Conservation (phyloP, 1,140 invertebrate species). For the Neelides sp. region DNA sequence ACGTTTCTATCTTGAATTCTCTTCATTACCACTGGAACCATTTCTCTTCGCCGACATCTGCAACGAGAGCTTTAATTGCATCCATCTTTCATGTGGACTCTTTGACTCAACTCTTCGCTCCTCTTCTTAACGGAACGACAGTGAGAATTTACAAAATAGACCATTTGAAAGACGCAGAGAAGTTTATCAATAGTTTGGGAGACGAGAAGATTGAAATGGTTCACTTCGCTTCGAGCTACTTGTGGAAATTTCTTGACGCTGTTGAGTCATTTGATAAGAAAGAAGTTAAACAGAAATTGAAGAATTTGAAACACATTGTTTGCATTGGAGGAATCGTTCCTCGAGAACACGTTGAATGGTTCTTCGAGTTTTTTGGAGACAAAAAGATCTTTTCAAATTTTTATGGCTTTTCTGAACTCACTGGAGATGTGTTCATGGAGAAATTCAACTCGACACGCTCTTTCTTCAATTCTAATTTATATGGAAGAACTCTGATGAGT, state of each 20-base stretch:
- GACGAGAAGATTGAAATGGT: not conserved
- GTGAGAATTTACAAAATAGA: not conserved
- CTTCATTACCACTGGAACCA: conserved; percentile 66
- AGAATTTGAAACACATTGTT: conserved; percentile 4
- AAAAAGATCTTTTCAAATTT: not conserved
- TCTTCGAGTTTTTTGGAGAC: conserved; percentile 5
- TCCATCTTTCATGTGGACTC: not conserved
- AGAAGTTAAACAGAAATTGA: not conserved
- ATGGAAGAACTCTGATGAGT: too few species aligned
- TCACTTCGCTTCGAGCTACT: not conserved
- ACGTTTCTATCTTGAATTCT: conserved; percentile 61
- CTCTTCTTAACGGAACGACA: conserved; percentile 14
- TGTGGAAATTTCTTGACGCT: conserved; percentile 1
- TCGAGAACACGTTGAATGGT: not conserved
- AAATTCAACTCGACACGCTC: not conserved
- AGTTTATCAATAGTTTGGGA: not conserved
- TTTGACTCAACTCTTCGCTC: conserved; percentile 12
- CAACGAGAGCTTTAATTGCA: not conserved
- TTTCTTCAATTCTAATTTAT: too few species aligned
- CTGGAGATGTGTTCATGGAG: conserved; percentile 4
- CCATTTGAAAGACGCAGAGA: not conserved
- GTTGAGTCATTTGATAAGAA: not conserved
- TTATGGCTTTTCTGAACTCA: not conserved
- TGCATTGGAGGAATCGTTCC: not conserved
- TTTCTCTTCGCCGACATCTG: conserved; percentile 42